Base-by-base conservation (phyloP, 2,797 vertebrate genomes). In the Aratinga solstitialis region DNA sequence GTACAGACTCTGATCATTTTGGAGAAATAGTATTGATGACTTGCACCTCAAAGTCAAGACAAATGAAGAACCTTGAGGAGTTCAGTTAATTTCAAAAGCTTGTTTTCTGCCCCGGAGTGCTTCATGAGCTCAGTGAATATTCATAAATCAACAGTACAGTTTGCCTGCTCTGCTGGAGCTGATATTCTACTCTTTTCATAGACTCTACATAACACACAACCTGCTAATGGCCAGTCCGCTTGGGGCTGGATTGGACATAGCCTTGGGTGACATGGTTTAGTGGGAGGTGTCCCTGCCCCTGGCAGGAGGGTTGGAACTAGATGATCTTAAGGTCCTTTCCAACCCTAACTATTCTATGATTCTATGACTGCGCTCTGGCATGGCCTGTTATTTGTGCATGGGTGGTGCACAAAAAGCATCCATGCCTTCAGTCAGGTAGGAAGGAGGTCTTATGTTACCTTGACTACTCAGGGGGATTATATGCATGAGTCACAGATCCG, bases 51-150 rank as follows among this genome's bases (percentile, higher is more conserved):
- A 88, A 91, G 85, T 79, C 83, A 84, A 88, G 91, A 84, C 51
- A 93, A 95, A 87, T 0, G 3, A 86, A 90, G 87, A 88, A 67
- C 87, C 89, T 87, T 71, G 80, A 89, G 51, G 87, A 82, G 83
- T 79, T 73, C 89, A 74, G 91, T 84, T 96, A 51, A 94, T 95
- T 94, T 93, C 90, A 82, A 74, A 94, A 92, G 81, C 84, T 91
- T 91, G 84, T 80, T 68, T 94, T 94, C 80, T 94, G 93, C 85
- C 89, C 85, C 0, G 2, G 85, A 90, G 83, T 73, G 80, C 59
- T 84, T 73, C 0, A 11, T 90, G 93, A 94, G 48, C 91, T 78
- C 83, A 58, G 77, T 76, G 87, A 93, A 95, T 96, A 95, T 95
- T 96, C 91, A 94, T 77, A 95, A 82, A 94, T 76, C 63, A n/a